These are phyloP conservation scores for Hydrozoanthus tunicans DNA, from an alignment of 64 coral and sea anemone species.

Conservation along the genomic window DNA sequence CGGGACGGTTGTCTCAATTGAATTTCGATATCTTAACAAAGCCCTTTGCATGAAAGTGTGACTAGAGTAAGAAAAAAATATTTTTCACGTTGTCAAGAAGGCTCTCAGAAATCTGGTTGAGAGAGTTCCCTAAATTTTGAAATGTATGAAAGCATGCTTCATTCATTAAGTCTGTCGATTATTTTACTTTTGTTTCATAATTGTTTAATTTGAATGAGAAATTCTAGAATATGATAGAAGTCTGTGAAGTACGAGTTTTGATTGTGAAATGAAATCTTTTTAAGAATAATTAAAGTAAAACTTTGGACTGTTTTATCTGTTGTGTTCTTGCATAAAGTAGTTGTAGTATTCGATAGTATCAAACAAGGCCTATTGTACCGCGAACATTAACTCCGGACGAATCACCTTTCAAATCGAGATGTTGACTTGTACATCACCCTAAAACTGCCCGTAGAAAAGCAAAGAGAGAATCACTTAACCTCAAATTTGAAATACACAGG, in stretches of 20 bases:
- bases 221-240: constrained; percentile 18
- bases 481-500: no score
- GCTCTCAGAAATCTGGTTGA: background rate
- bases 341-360: no score
- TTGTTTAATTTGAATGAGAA: constrained; percentile 26
- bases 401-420: no score
- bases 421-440: no score
- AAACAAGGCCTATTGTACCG: no score
- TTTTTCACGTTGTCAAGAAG: background rate
- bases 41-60: constrained; percentile 8
- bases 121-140: background rate
- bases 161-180: background rate
- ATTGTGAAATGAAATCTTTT: constrained; percentile 56
- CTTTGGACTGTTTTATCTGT: background rate
- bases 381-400: no score
- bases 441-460: no score
- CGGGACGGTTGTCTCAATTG: constrained; percentile 38
- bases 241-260: constrained; percentile 53
- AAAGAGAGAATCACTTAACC: no score
- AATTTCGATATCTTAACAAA: constrained; percentile 1
- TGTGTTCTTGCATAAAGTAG: no score
- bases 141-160: background rate
- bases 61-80: background rate
- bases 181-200: background rate
- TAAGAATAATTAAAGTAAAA: constrained; percentile 40